phyloP scores from a whole-genome alignment of 2,888 invertebrate species.

The Thecocarcelia acutangulata region DNA sequence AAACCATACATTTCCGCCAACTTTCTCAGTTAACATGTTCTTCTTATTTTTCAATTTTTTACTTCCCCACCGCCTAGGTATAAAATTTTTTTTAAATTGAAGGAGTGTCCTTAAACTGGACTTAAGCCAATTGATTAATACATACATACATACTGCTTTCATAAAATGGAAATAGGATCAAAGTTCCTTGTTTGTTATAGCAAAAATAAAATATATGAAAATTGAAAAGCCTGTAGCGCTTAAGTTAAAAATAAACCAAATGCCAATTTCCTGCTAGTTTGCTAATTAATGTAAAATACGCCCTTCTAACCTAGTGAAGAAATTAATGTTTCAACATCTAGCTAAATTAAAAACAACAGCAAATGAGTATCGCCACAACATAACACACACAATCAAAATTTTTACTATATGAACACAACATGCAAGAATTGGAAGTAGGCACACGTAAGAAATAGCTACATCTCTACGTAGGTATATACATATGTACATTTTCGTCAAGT shows the following conservation, averaged over 20 bases:
- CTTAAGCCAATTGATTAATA: too few relatives aligned
- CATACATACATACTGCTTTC: too few relatives aligned
- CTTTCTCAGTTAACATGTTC: too few relatives aligned
- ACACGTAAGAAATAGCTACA: slow-evolving; percentile 9
- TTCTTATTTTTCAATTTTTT: too few relatives aligned
- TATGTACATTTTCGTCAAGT: too few relatives aligned
- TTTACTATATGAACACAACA: neutral
- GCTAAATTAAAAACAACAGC: slow-evolving; percentile 23
- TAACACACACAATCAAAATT: slow-evolving; percentile 20
- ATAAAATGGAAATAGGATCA: neutral
- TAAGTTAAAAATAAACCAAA: slow-evolving; percentile 48
- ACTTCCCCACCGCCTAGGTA: too few relatives aligned
- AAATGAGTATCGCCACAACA: slow-evolving; percentile 33
- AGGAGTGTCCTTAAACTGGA: too few relatives aligned
- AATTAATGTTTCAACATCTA: slow-evolving; percentile 52
- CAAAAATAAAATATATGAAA: neutral
- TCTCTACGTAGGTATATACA: too few relatives aligned
- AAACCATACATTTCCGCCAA: too few relatives aligned
- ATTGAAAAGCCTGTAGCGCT: neutral
- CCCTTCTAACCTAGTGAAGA: slow-evolving; percentile 63
- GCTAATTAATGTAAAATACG: slow-evolving; percentile 51
- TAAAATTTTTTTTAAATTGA: too few relatives aligned
- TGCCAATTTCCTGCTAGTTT: slow-evolving; percentile 11
- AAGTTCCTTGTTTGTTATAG: neutral
- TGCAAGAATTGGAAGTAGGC: neutral